Percentiles rank a stretch among this genome's conserved stretches.
Evolutionary conservation across 2,797 vertebrate species (phyloP).

Genomic region (Galago senegalensis): DNA sequence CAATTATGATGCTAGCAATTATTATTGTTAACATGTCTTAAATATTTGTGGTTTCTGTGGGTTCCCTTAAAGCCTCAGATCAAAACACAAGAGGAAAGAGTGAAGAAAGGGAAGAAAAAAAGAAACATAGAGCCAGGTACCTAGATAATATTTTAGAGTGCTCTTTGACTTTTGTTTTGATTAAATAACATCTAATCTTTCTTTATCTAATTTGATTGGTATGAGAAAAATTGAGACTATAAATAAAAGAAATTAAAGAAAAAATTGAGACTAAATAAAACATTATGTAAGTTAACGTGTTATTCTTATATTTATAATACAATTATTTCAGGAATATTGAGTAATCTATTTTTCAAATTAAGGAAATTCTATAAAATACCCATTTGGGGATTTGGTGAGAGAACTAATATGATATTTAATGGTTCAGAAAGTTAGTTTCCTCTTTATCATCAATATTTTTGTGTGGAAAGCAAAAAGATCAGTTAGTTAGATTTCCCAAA

Average conservation of each 20-base stretch:
- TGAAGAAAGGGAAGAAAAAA: neutral
- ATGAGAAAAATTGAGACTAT: neutral
- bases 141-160: neutral
- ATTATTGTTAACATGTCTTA: constrained; percentile 22
- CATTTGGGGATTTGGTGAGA: constrained; percentile 44
- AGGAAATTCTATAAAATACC: constrained; percentile 59
- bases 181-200: constrained; percentile 29
- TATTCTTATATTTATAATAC: constrained; percentile 55
- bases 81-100: neutral
- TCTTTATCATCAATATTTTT: constrained; percentile 80
- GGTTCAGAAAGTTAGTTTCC: constrained; percentile 63
- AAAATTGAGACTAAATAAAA: neutral
- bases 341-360: constrained; percentile 64
- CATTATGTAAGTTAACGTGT: neutral
- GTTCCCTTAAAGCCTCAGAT: constrained; percentile 37
- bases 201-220: constrained; percentile 46
- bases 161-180: neutral
- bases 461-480: constrained; percentile 75
- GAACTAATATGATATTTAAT: constrained; percentile 67
- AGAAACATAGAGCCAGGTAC: neutral
- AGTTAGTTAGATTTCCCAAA: constrained; percentile 77
- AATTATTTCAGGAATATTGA: constrained; percentile 60
- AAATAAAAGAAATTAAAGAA: neutral
- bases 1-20: constrained; percentile 7
- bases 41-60: constrained; percentile 49